Evolutionary conservation across 1,140 invertebrate genomes (phyloP).

Genomic region (Planococcus citri): DNA sequence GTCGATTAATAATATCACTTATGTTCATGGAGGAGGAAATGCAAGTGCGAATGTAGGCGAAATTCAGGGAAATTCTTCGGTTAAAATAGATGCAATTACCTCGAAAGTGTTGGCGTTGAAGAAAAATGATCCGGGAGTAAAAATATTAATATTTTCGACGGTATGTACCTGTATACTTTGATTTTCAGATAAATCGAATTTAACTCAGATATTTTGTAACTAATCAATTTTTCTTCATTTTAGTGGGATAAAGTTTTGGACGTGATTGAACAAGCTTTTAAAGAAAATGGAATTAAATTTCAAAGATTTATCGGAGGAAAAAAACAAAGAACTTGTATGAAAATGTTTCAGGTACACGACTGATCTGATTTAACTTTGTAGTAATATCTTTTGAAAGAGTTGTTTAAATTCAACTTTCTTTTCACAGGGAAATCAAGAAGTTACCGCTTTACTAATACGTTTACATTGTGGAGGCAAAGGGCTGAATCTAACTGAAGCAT

Average conservation of each 20-base stretch:
- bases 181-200: neutral
- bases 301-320: slow-evolving; percentile 32
- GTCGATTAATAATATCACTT: slow-evolving; percentile 41
- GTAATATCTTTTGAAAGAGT: too few species aligned
- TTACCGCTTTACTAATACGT: slow-evolving; percentile 54
- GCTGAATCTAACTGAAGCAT: slow-evolving; percentile 65
- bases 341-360: slow-evolving; percentile 43
- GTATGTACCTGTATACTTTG: slow-evolving; percentile 33
- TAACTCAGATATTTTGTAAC: neutral
- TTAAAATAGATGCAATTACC: slow-evolving; percentile 58
- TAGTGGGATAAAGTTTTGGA: slow-evolving; percentile 49
- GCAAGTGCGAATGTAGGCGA: slow-evolving; percentile 26
- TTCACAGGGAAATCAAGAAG: slow-evolving; percentile 31
- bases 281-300: slow-evolving; percentile 45
- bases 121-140: slow-evolving; percentile 42
- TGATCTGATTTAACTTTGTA: neutral
- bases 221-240: slow-evolving; percentile 13
- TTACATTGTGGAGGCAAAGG: slow-evolving; percentile 58
- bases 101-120: slow-evolving; percentile 44
- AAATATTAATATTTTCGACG: slow-evolving; percentile 59
- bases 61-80: slow-evolving; percentile 48
- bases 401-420: neutral
- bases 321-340: slow-evolving; percentile 39
- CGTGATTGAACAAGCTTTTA: slow-evolving; percentile 45
- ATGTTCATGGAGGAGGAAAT: slow-evolving; percentile 39